Percentiles rank a stretch among this genome's conserved stretches.
Conservation (phyloP, 2,888 invertebrate genomes). For the Argyresthia goedartella region DNA sequence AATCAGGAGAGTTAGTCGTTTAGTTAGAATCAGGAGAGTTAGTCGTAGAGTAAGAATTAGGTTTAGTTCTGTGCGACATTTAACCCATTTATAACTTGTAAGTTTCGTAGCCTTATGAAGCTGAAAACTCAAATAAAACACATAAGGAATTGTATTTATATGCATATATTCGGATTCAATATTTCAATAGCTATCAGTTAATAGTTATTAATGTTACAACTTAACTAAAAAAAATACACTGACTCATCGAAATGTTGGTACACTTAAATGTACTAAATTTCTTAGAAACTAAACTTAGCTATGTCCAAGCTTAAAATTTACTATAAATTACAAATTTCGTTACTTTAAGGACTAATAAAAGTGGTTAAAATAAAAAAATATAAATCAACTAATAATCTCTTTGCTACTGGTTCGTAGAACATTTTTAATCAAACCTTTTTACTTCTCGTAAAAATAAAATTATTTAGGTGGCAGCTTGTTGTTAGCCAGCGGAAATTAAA, state of each 20-base stretch:
- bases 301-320: constrained; percentile 61
- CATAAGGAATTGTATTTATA: constrained; percentile 49
- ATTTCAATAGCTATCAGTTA: constrained; percentile 63
- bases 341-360: constrained; percentile 25
- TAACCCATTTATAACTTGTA: too few relatives aligned
- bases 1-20: too few relatives aligned
- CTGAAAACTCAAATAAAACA: constrained; percentile 29
- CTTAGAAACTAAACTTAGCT: constrained; percentile 49
- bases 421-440: constrained; percentile 6
- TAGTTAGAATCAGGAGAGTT: too few relatives aligned
- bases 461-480: neutral
- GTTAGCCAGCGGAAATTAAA: neutral
- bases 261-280: constrained; percentile 35
- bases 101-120: too few relatives aligned
- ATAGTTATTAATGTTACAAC: constrained; percentile 42
- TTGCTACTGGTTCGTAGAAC: constrained; percentile 13
- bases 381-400: constrained; percentile 46
- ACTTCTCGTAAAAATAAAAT: neutral
- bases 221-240: constrained; percentile 65
- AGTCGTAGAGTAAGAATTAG: too few relatives aligned
- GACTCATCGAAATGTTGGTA: constrained; percentile 41
- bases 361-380: neutral
- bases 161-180: constrained; percentile 69
- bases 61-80: too few relatives aligned
- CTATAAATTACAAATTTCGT: constrained; percentile 65